A percentile compares a stretch with the other conserved stretches of the same genome.
Conservation (phyloP, 2,888 invertebrate genomes). For the Euplagia quadripunctaria region DNA sequence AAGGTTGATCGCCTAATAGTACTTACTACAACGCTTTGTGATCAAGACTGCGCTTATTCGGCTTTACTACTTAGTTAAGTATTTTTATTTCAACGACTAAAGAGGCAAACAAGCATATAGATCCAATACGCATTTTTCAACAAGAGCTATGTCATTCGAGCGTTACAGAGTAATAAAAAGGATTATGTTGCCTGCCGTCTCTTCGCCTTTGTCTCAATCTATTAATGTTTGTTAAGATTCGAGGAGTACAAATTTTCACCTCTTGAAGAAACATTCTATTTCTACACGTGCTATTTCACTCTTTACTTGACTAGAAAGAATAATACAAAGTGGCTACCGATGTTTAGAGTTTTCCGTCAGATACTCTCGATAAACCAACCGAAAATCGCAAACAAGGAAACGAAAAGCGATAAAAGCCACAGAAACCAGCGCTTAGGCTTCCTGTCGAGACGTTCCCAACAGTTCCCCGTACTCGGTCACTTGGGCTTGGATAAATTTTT, state of each 20-base stretch:
- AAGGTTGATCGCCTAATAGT: too few species aligned
- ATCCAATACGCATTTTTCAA: too few species aligned
- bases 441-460: slow-evolving; percentile 64
- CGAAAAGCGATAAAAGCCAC: slow-evolving; percentile 70
- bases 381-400: slow-evolving; percentile 70
- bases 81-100: too few species aligned
- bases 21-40: too few species aligned
- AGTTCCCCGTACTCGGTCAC: slow-evolving; percentile 68
- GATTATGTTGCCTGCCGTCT: too few species aligned
- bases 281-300: neutral
- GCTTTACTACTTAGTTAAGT: too few species aligned
- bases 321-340: neutral
- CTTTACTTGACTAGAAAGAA: neutral
- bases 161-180: too few species aligned
- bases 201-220: too few species aligned
- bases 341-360: slow-evolving; percentile 9
- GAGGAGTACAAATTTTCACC: neutral
- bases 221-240: neutral
- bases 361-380: slow-evolving; percentile 22
- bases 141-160: too few species aligned
- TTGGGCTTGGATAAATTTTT: slow-evolving; percentile 59
- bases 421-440: slow-evolving; percentile 70
- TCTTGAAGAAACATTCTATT: neutral
- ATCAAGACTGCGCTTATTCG: too few species aligned
- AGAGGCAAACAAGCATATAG: too few species aligned